These are phyloP conservation scores for Xerus rutilus DNA, from an alignment of 2,797 vertebrate genomes.

Conservation along the genomic window DNA sequence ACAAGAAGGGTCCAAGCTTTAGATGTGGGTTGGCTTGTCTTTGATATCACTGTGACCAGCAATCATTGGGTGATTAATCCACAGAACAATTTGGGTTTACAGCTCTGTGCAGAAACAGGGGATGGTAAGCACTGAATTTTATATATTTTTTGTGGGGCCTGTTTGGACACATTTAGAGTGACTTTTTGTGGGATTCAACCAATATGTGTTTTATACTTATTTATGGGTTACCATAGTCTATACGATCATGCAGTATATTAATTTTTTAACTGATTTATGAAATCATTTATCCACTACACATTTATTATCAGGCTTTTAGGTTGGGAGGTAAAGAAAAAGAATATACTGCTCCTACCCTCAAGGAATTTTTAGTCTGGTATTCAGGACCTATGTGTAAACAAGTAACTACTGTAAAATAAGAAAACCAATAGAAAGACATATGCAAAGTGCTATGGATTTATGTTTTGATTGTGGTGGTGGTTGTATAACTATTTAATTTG, in stretches of 20 bases:
- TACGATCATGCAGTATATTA: background rate
- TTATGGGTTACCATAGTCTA: background rate
- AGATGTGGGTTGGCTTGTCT: conserved; percentile 98
- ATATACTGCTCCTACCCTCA: background rate
- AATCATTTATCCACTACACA: background rate
- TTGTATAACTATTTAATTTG: background rate
- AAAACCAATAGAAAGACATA: background rate
- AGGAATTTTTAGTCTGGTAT: background rate
- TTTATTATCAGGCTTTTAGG: background rate
- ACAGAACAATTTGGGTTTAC: conserved; percentile 98
- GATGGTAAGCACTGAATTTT: conserved; percentile 92
- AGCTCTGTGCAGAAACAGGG: conserved; percentile 95
- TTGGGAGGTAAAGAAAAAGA: background rate
- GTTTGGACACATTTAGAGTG: background rate
- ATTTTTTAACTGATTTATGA: background rate
- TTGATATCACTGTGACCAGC: conserved; percentile 99
- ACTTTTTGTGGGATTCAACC: background rate
- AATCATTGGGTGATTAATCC: conserved; percentile 99
- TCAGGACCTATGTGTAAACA: background rate
- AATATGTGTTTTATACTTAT: background rate
- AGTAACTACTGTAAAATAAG: background rate
- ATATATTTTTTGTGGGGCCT: background rate
- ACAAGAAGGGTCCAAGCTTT: conserved; percentile 94
- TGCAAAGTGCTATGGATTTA: background rate
- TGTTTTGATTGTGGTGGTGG: background rate